Evolutionary conservation across 2,888 invertebrate genomes (phyloP).

Genomic region (Rotaria macrura): DNA sequence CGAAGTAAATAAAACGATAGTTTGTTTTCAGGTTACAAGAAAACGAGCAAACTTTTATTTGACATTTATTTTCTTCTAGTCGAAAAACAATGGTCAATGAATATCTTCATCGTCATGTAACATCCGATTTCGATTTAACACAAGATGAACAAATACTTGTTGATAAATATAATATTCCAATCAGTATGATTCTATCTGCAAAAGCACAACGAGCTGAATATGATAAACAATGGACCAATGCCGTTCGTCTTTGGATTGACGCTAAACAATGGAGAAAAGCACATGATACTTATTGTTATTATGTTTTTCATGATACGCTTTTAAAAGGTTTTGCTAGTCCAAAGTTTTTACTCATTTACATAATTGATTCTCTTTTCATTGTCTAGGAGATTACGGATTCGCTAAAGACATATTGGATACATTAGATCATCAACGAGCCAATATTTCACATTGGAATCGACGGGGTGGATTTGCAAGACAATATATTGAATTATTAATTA

Average conservation of each 20-base stretch:
- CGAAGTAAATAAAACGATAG: conserved; percentile 37
- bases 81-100: background rate
- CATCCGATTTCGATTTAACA: background rate
- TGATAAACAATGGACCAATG: background rate
- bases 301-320: conserved; percentile 12
- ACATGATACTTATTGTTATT: conserved; percentile 14
- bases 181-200: background rate
- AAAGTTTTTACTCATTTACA: background rate
- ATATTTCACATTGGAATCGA: background rate
- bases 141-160: background rate
- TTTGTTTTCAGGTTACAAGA: too few relatives aligned
- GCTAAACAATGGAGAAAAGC: background rate
- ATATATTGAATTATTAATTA: conserved; percentile 16
- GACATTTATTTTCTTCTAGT: background rate
- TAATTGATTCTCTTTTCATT: too few relatives aligned
- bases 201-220: conserved; percentile 19
- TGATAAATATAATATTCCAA: conserved; percentile 8
- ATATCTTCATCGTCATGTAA: background rate
- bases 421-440: background rate
- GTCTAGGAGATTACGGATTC: background rate
- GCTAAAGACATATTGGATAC: background rate
- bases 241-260: conserved; percentile 3
- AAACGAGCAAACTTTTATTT: too few relatives aligned
- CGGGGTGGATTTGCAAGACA: background rate
- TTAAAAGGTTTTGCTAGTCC: background rate